Base-by-base conservation (phyloP, 2,888 invertebrate species). In the Ametastegia equiseti region DNA sequence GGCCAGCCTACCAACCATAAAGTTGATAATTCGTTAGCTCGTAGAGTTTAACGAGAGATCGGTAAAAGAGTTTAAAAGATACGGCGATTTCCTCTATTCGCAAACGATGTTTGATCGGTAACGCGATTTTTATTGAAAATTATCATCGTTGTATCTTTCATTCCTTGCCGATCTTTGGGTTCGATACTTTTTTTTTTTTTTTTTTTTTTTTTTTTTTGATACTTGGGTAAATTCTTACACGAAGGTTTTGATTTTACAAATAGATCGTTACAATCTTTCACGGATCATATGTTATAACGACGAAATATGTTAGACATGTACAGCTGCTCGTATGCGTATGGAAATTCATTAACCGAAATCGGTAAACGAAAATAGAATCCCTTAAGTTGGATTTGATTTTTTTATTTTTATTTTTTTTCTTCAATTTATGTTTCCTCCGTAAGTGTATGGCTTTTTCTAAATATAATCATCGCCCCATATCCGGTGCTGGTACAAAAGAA, bases 391-490 rank as follows among this genome's bases (percentile, higher is more conserved):
- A 30, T 60, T 36, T 42, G 11, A 19, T 67, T 39, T 36, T 19
- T 67, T 39, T 67, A 11, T 33, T 33, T 78, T 60, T 78, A 78
- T 63, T 15, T 63, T 39, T 78, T 42, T 42, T 78, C 45, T n/a
- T 67, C 11, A 50, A 54, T 78, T 60, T 78, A 78, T 63, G 27
- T 63, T 39, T 78, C 60, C 60, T 78, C 45, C 60, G 30, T 36
- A 36, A 78, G 78, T 42, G 83, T 80, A 78, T 33, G 82, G 81
- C 84, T 88, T 88, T 86, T 87, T 87, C 87, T 87, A 86, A 86
- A 88, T 88, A 88, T 89, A 89, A 88, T 86, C 88, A 88, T 86
- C 88, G 82, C 82, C 83, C 69, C 80, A 86, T 84, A 88, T 89
- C 88, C 89, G 88, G 88, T 63, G 60, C 42, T 42, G 11, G 13